phyloP scores from a whole-genome alignment of 2,888 invertebrate genomes.

The Clusia tigrina region DNA sequence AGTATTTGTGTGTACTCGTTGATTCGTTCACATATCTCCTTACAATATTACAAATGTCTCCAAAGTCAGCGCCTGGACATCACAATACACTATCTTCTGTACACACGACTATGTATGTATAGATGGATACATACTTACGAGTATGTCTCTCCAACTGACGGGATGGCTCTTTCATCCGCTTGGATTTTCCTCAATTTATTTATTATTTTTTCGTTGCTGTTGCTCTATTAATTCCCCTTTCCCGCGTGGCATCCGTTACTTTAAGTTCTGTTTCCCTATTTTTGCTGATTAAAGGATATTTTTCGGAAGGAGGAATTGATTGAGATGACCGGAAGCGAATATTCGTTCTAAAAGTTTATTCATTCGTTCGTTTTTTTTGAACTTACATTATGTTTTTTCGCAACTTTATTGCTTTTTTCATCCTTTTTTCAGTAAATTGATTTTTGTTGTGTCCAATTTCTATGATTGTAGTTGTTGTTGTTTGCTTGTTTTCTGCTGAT shows the following conservation, averaged over 20 bases:
- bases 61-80: no score
- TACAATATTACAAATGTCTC: constrained; percentile 12
- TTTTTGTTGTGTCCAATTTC: constrained; percentile 42
- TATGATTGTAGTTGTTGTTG: constrained; percentile 38
- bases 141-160: no score
- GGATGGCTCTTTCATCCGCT: constrained; percentile 4
- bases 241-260: constrained; percentile 10
- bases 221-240: constrained; percentile 5
- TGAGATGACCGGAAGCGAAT: constrained; percentile 57
- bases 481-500: constrained; percentile 35
- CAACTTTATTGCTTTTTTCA: constrained; percentile 25
- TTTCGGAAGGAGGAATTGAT: constrained; percentile 52
- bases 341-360: constrained; percentile 39
- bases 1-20: constrained; percentile 1
- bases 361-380: neutral
- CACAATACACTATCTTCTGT: no score
- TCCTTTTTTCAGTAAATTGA: constrained; percentile 30
- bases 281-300: constrained; percentile 24
- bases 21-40: neutral
- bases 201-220: neutral
- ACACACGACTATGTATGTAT: no score
- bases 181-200: neutral
- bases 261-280: constrained; percentile 18
- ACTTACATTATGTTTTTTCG: constrained; percentile 10
- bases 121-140: no score